These are phyloP conservation scores for Fissipunctia ypsillon DNA, from an alignment of 2,888 invertebrate genomes.

Conservation along the genomic window DNA sequence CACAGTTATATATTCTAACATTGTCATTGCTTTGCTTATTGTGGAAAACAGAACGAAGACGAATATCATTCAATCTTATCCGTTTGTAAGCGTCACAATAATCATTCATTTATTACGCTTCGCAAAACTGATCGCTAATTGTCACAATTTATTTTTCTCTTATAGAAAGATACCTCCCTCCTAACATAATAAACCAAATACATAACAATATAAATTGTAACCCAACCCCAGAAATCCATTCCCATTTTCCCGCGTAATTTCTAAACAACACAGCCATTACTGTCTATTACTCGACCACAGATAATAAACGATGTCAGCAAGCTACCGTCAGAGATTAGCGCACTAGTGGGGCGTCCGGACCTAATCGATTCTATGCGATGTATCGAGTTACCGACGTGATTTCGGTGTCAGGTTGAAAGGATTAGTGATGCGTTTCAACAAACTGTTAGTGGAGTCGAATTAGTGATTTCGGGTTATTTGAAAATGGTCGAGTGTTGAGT, in stretches of 20 bases:
- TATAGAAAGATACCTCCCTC: not conserved
- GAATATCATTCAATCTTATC: not conserved
- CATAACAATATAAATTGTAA: slow-evolving; percentile 40
- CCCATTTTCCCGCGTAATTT: slow-evolving; percentile 62
- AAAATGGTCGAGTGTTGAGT: slow-evolving; percentile 22
- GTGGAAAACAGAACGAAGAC: too few relatives aligned
- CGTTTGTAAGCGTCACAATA: not conserved
- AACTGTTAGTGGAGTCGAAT: slow-evolving; percentile 39
- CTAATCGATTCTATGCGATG: slow-evolving; percentile 73
- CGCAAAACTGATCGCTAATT: not conserved
- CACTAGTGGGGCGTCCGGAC: slow-evolving; percentile 70
- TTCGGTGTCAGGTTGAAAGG: slow-evolving; percentile 66
- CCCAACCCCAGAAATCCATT: slow-evolving; percentile 27
- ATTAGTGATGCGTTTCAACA: slow-evolving; percentile 61
- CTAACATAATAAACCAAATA: slow-evolving; percentile 22
- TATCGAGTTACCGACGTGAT: slow-evolving; percentile 71
- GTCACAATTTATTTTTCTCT: not conserved
- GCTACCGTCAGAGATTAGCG: slow-evolving; percentile 66
- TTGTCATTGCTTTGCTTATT: not conserved
- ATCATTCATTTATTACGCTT: not conserved
- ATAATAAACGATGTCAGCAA: slow-evolving; percentile 69
- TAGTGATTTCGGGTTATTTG: slow-evolving; percentile 33
- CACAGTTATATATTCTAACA: not conserved
- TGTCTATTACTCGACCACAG: slow-evolving; percentile 62
- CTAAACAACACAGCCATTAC: slow-evolving; percentile 55